phyloP scores from a whole-genome alignment of 2,797 vertebrate species.

The Perdix hodgsoniae region DNA sequence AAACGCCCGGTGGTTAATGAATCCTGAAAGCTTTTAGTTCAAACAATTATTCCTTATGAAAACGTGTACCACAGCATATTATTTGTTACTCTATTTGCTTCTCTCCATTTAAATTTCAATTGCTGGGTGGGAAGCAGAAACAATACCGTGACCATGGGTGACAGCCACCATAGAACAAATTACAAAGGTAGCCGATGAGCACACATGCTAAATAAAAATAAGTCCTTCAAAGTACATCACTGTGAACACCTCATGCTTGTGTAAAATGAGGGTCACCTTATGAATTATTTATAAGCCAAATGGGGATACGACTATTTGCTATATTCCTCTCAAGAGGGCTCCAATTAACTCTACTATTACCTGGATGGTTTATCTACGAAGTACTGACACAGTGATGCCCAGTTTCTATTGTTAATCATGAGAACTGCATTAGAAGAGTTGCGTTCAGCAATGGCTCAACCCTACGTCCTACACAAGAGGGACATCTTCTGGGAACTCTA shows the following conservation, averaged over 20 bases:
- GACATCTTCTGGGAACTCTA: not conserved
- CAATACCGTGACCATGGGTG: constrained; percentile 18
- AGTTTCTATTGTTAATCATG: not conserved
- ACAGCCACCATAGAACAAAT: constrained; percentile 33
- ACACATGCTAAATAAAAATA: not conserved
- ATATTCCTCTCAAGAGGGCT: not conserved
- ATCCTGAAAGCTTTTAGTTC: constrained; percentile 66
- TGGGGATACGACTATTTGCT: not conserved
- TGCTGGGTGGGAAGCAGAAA: constrained; percentile 47
- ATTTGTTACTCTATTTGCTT: constrained; percentile 63
- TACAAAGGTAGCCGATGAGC: constrained; percentile 27
- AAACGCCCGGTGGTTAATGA: constrained; percentile 28
- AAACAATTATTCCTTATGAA: constrained; percentile 68
- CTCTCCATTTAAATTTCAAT: constrained; percentile 56
- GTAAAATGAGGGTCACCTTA: constrained; percentile 9
- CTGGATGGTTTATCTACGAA: not conserved
- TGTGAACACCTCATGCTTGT: not conserved
- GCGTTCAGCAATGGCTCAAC: not conserved
- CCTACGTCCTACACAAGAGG: rapidly evolving
- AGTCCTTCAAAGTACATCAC: not conserved
- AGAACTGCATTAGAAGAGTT: not conserved
- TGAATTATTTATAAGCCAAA: constrained; percentile 38
- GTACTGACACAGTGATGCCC: not conserved
- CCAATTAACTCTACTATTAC: constrained; percentile 9
- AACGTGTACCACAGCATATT: constrained; percentile 58